These are phyloP conservation scores for Cyprinodon diabolis DNA, from an alignment of 2,797 vertebrate species.

Conservation along the genomic window DNA sequence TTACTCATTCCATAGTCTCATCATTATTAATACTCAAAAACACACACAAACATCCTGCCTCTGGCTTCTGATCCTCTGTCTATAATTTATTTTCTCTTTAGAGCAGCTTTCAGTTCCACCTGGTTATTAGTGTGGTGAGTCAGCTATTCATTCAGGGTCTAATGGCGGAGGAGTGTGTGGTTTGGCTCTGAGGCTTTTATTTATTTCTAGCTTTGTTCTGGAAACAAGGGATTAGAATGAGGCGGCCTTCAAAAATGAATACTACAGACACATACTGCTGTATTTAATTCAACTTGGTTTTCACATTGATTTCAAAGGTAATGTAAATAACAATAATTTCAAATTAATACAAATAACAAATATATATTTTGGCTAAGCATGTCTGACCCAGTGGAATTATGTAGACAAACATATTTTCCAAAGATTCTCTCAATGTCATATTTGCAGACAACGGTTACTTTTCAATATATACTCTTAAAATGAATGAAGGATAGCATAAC, in stretches of 20 bases:
- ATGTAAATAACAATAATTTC: not conserved
- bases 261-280: not conserved
- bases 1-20: slow-evolving; percentile 38
- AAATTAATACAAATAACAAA: too few species aligned
- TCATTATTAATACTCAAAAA: slow-evolving; percentile 45
- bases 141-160: slow-evolving; percentile 46
- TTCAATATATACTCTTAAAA: too few species aligned
- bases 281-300: not conserved
- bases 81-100: slow-evolving; percentile 45
- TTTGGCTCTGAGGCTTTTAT: slow-evolving; percentile 28
- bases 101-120: slow-evolving; percentile 31
- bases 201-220: slow-evolving; percentile 32
- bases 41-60: slow-evolving; percentile 38
- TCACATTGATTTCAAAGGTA: not conserved
- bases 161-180: slow-evolving; percentile 14
- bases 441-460: not conserved
- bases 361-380: not conserved
- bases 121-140: slow-evolving; percentile 56
- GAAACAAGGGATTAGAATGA: slow-evolving; percentile 36
- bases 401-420: not conserved
- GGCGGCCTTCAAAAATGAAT: not conserved
- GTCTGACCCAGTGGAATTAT: not conserved
- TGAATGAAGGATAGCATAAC: too few species aligned
- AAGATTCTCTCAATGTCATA: not conserved
- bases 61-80: slow-evolving; percentile 36